Evolutionary conservation across 1,140 invertebrate genomes (phyloP).

Genomic region (Aphaenogaster floridana): DNA sequence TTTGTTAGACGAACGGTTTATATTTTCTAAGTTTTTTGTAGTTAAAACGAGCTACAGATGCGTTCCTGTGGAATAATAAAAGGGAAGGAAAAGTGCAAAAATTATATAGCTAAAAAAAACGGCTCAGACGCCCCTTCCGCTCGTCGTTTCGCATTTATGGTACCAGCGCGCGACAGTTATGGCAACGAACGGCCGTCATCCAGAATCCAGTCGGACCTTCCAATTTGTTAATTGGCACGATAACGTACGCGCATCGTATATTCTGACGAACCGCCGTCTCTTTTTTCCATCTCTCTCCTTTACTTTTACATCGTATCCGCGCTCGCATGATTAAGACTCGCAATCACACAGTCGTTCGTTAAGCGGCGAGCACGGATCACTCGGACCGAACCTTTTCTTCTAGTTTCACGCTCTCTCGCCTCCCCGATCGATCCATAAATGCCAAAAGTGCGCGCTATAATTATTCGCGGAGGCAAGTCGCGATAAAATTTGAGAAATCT

Average conservation of each 20-base stretch:
- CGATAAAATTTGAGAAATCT: conserved; percentile 38
- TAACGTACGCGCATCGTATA: conserved; percentile 75
- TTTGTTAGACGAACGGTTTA: not conserved
- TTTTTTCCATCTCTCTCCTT: conserved; percentile 33
- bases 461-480: not conserved
- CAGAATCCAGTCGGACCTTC: conserved; percentile 71
- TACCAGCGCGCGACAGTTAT: conserved; percentile 78
- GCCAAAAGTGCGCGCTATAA: not conserved
- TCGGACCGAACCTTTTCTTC: conserved; percentile 14
- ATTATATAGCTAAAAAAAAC: not conserved
- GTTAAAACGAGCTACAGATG: not conserved
- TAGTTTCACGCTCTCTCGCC: not conserved
- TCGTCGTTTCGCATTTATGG: conserved; percentile 75
- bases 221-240: conserved; percentile 83
- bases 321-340: conserved; percentile 64
- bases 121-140: conserved; percentile 25
- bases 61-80: too few species aligned
- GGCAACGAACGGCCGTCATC: conserved; percentile 79
- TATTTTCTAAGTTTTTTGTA: not conserved
- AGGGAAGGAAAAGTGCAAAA: not conserved
- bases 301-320: not conserved
- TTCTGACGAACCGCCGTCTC: conserved; percentile 15
- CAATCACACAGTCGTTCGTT: conserved; percentile 51
- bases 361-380: conserved; percentile 9
- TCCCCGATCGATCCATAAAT: conserved; percentile 10